Evolutionary conservation across 2,888 invertebrate species (phyloP).

Genomic region (Ornithoptera alexandrae): DNA sequence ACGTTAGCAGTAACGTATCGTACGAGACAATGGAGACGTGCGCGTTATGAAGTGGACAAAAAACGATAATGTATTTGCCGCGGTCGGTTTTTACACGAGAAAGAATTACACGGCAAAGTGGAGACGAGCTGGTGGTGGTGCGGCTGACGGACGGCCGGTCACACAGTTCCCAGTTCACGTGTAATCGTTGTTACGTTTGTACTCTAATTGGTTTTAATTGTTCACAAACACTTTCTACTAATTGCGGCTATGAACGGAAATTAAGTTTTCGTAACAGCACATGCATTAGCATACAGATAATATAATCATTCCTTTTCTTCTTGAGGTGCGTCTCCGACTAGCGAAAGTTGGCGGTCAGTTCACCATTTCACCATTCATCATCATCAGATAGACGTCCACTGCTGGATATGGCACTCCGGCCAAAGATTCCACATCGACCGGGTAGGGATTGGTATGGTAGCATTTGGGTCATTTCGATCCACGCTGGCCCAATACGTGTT

Average conservation of each 20-base stretch:
- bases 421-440: no score
- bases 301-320: no score
- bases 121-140: background rate
- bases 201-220: background rate
- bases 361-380: no score
- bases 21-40: constrained; percentile 10
- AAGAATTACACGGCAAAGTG: constrained; percentile 13
- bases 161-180: background rate
- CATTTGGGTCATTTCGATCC: no score
- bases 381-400: no score
- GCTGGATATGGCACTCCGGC: no score
- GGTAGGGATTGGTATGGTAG: no score
- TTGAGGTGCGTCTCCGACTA: no score
- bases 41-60: background rate
- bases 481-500: no score
- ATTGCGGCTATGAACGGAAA: background rate
- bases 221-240: background rate
- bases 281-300: no score
- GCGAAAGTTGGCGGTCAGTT: no score
- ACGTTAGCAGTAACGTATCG: constrained; percentile 3
- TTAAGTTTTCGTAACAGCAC: no score
- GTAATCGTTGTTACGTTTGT: background rate
- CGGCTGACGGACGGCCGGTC: constrained; percentile 8
- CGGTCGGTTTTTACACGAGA: constrained; percentile 6
- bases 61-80: constrained; percentile 11